phyloP scores from a whole-genome alignment of 2,888 invertebrate species.

The Agrochola macilenta region DNA sequence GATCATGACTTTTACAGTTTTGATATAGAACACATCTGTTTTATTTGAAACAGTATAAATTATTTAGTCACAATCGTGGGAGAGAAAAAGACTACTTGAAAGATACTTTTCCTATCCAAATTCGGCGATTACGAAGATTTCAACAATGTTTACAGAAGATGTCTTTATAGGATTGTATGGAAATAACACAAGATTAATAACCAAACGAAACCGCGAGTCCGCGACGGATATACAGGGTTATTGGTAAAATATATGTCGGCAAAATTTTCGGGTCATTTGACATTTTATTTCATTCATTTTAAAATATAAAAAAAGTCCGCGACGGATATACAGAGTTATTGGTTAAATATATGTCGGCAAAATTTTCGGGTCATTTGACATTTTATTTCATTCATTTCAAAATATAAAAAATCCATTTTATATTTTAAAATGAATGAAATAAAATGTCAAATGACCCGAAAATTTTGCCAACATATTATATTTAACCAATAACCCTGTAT shows the following conservation, averaged over 20 bases:
- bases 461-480: too few species aligned
- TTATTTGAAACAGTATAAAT: constrained; percentile 41
- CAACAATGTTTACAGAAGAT: constrained; percentile 23
- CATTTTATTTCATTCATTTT: too few species aligned
- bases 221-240: neutral
- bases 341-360: too few species aligned
- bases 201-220: constrained; percentile 30
- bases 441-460: too few species aligned
- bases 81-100: neutral
- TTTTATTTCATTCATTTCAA: too few species aligned
- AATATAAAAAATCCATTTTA: too few species aligned
- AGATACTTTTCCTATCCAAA: constrained; percentile 8
- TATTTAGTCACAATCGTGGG: constrained; percentile 1
- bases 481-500: too few species aligned
- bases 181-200: constrained; percentile 36
- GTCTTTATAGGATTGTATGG: constrained; percentile 14
- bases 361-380: too few species aligned
- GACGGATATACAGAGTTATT: neutral
- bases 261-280: too few species aligned
- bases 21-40: constrained; percentile 46
- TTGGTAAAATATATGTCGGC: too few species aligned
- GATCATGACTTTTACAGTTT: constrained; percentile 66
- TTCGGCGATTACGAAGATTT: constrained; percentile 18
- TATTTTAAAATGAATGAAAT: too few species aligned
- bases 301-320: constrained; percentile 5